Base-by-base conservation (phyloP, 1,140 invertebrate species). In the Galleria mellonella region DNA sequence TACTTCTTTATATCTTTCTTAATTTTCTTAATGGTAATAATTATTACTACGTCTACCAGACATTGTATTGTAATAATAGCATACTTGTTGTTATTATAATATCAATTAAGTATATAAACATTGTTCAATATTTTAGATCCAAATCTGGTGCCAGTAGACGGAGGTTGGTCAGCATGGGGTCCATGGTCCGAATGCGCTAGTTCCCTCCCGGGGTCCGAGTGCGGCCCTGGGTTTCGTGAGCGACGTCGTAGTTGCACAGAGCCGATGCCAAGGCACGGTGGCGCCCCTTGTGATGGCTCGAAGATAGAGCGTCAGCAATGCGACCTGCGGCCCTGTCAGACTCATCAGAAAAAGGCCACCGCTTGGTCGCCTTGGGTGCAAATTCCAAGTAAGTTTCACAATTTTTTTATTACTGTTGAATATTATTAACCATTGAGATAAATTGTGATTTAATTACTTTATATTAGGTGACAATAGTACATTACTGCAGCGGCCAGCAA, bases 361-460 rank as follows among this genome's bases (percentile, higher is more conserved):
- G 71, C 88, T 1, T 96, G 94, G 94, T 94, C 94, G 0, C 91
- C 91, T 0, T 96, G 94, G 94, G 70, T 94, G 15, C 77, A 83
- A 29, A 78, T 78, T 62, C 69, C 72, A 15, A 65, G 82, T 85
- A 23, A 67, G 64, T 61, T 15, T 30, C 6, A 23, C 17, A 23
- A 2, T 23, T 6, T 23, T 3, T 6, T 6, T 3, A 3, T 3
- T 23, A 23, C 17, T 6, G 6, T 23, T 23, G 2, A 6, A 23
- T 6, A 23, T 2, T 23, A 3, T 23, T 23, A 3, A 23, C n/a
- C n/a, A n/a, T n/a, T n/a, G n/a, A n/a, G n/a, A n/a, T n/a, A n/a
- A n/a, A n/a, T n/a, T n/a, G n/a, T n/a, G n/a, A n/a, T n/a, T n/a
- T n/a, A n/a, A n/a, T n/a, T n/a, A n/a, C n/a, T n/a, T n/a, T n/a